A percentile compares a stretch with the other conserved stretches of the same genome.
phyloP scores from a whole-genome alignment of 2,888 invertebrate species.

The Thelaira solivaga region DNA sequence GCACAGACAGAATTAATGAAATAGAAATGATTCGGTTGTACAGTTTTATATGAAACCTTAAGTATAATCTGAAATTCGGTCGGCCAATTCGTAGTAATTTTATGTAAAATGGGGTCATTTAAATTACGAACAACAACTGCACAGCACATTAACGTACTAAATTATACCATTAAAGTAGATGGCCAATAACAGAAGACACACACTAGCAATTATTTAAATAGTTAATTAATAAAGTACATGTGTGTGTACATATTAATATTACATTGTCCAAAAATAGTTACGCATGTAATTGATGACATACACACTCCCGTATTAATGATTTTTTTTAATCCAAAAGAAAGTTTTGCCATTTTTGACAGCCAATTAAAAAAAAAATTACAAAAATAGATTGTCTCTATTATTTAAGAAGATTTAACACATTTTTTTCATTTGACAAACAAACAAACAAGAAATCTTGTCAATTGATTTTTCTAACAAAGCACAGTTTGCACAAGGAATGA shows the following conservation, averaged over 20 bases:
- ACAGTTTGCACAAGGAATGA: not conserved
- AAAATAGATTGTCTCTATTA: not conserved
- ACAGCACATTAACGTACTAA: not conserved
- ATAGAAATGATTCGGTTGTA: too few species aligned
- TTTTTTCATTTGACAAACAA: not conserved
- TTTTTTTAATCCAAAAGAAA: not conserved
- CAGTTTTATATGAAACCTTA: not conserved
- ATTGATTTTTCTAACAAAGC: slow-evolving; percentile 60
- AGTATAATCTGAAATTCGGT: not conserved
- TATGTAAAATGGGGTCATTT: slow-evolving; percentile 52
- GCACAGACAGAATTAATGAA: too few species aligned
- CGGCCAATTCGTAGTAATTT: slow-evolving; percentile 1
- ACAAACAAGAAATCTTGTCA: not conserved
- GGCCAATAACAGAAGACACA: not conserved
- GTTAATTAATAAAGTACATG: not conserved
- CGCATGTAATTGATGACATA: too few species aligned
- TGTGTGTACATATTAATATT: not conserved
- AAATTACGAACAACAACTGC: slow-evolving; percentile 6
- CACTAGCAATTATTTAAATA: slow-evolving; percentile 37
- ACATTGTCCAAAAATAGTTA: too few species aligned
- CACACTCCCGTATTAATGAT: too few species aligned
- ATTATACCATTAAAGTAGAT: slow-evolving; percentile 24
- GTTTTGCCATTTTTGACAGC: slow-evolving; percentile 27
- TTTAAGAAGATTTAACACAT: not conserved
- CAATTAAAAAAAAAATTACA: not conserved